These are phyloP conservation scores for Melanotaenia duboulayi DNA, from an alignment of 2,113 vertebrate genomes.

Conservation along the genomic window DNA sequence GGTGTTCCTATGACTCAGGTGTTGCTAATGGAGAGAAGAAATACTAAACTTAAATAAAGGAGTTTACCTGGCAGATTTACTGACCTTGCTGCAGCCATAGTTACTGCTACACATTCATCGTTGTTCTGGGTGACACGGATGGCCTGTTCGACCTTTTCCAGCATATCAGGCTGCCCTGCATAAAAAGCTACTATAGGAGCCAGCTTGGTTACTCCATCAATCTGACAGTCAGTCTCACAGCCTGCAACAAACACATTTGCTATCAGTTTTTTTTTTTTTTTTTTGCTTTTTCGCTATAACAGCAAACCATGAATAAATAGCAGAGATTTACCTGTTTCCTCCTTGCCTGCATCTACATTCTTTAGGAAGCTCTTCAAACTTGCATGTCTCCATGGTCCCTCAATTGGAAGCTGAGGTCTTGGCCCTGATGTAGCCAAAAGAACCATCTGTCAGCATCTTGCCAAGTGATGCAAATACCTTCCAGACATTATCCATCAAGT, in stretches of 20 bases:
- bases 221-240: conserved; percentile 77
- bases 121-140: conserved; percentile 81
- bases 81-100: conserved; percentile 81
- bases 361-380: conserved; percentile 81
- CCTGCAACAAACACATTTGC: conserved; percentile 47
- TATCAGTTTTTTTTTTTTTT: not conserved
- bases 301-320: not conserved
- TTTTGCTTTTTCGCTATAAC: not conserved
- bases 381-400: conserved; percentile 82
- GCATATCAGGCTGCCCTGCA: conserved; percentile 79
- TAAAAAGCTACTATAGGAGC: conserved; percentile 82
- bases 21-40: too few species aligned
- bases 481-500: too few species aligned
- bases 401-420: conserved; percentile 79
- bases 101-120: conserved; percentile 79
- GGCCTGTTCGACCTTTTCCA: conserved; percentile 78
- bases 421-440: conserved; percentile 57
- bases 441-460: not conserved
- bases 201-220: conserved; percentile 80
- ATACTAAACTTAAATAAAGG: not conserved
- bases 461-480: not conserved
- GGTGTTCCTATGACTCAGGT: too few species aligned
- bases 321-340: conserved; percentile 72
- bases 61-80: not conserved
- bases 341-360: conserved; percentile 79